phyloP scores from a whole-genome alignment of 2,797 vertebrate species.

The Acrocephalus scirpaceus region DNA sequence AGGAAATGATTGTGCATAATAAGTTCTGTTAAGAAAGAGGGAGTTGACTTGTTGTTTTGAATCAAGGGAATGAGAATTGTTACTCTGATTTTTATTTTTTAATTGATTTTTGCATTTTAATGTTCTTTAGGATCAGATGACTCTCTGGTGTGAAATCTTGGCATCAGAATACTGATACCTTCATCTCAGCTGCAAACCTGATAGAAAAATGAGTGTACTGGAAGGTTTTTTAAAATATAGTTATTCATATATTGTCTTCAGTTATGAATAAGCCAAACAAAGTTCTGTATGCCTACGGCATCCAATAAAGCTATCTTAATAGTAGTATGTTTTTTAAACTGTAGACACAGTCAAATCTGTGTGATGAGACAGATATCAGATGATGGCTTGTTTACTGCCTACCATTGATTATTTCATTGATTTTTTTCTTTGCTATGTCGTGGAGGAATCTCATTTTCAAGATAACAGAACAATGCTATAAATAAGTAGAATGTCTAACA shows the following conservation, averaged over 20 bases:
- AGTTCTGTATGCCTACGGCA: neutral
- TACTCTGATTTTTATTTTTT: neutral
- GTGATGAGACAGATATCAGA: neutral
- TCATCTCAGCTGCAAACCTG: neutral
- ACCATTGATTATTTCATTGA: neutral
- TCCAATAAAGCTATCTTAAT: neutral
- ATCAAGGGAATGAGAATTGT: neutral
- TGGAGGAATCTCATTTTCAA: neutral
- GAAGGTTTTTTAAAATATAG: neutral
- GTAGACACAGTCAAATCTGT: neutral
- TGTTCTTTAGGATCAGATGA: neutral
- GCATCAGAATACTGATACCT: neutral
- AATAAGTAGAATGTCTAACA: neutral
- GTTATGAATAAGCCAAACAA: neutral
- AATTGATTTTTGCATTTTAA: neutral
- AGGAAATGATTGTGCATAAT: neutral
- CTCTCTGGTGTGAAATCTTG: neutral
- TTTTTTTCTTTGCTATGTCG: fast-evolving
- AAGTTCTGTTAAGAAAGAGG: neutral
- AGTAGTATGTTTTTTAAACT: neutral
- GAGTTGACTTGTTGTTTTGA: neutral
- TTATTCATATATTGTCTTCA: neutral
- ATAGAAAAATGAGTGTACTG: neutral
- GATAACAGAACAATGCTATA: neutral
- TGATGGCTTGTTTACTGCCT: neutral